Evolutionary conservation across 2,797 vertebrate genomes (phyloP), one percentile per base, ranked within the genome.

Genomic region (Hyperoplus immaculatus): DNA sequence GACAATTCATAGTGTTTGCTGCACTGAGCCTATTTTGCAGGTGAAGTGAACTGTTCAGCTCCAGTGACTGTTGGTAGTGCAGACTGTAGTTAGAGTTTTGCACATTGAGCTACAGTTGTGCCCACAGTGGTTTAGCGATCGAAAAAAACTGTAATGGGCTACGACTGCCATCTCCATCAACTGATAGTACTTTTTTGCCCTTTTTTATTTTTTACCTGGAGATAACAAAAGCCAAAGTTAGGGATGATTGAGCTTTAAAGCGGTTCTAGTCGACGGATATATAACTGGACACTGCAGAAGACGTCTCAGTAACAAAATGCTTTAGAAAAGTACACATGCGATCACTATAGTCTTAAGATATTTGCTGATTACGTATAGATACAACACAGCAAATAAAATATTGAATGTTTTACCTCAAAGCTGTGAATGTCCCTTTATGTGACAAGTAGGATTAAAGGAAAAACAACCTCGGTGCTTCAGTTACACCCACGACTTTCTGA

Each of bases 141-240:
- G 29, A 29, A 29, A 29, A 29, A 29, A 29, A 29, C 29, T 29
- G 29, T 29, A 29, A 29, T 29, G 68, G 56, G 74, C 80, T 65
- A 53, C 43, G 59, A 69, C 66, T 71, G 66, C 78, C 73, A 50
- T 51, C 70, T 61, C 45, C 11, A 57, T 62, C 62, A 73, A 71
- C 51, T 63, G 55, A 76, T 50, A 14, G 51, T 70, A 79, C 59
- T 39, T 50, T 65, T 83, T 69, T 77, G 29, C 29, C 29, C 29
- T 29, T 29, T 29, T 29, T 29, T 29, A 29, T 29, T 29, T 29
- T 29, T 29, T 29, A 29, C 29, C 29, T 29, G 29, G 29, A 29
- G 29, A 62, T 47, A 62, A 8, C 9, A 62, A 47, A 55, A 60
- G 80, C 82, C 74, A 92, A 83, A 88, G 64, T 78, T 78, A 85